Conservation (phyloP, 1,140 invertebrate species). For the Drosophila equinoxialis region DNA sequence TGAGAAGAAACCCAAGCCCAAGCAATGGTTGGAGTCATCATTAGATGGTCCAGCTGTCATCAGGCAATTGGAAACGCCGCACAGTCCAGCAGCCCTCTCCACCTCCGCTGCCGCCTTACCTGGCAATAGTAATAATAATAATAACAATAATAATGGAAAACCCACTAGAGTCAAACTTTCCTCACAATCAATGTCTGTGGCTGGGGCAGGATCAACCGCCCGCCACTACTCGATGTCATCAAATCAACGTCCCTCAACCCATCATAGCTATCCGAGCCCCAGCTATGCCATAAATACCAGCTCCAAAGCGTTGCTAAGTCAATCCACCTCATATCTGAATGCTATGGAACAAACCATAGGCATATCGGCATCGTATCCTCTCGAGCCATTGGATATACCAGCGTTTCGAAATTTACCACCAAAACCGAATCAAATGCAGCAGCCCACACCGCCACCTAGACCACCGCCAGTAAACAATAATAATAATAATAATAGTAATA, state of each 20-base stretch:
- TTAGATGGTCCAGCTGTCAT: slow-evolving; percentile 83
- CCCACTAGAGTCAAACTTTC: slow-evolving; percentile 65
- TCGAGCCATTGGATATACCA: slow-evolving; percentile 73
- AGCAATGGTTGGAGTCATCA: slow-evolving; percentile 84
- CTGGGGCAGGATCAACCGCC: slow-evolving; percentile 29
- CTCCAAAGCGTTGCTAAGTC: slow-evolving; percentile 68
- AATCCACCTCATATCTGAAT: slow-evolving; percentile 80
- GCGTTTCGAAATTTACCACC: slow-evolving; percentile 65
- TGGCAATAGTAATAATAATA: slow-evolving; percentile 19
- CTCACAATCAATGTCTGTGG: slow-evolving; percentile 79
- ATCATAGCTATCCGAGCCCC: slow-evolving; percentile 45
- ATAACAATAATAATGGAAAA: slow-evolving; percentile 47
- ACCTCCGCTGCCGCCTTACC: slow-evolving; percentile 16
- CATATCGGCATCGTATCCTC: slow-evolving; percentile 71
- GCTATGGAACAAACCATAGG: slow-evolving; percentile 69
- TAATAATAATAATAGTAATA: slow-evolving; percentile 37
- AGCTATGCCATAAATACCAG: slow-evolving; percentile 55
- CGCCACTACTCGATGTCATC: slow-evolving; percentile 76
- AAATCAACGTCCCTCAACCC: slow-evolving; percentile 41
- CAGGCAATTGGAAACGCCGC: slow-evolving; percentile 60
- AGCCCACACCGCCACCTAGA: slow-evolving; percentile 80
- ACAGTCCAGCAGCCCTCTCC: slow-evolving; percentile 49
- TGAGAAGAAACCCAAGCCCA: slow-evolving; percentile 80
- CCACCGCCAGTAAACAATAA: slow-evolving; percentile 66
- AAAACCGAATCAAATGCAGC: slow-evolving; percentile 68